Conservation (phyloP, 2,888 invertebrate species). For the Gandaritis pyraliata region DNA sequence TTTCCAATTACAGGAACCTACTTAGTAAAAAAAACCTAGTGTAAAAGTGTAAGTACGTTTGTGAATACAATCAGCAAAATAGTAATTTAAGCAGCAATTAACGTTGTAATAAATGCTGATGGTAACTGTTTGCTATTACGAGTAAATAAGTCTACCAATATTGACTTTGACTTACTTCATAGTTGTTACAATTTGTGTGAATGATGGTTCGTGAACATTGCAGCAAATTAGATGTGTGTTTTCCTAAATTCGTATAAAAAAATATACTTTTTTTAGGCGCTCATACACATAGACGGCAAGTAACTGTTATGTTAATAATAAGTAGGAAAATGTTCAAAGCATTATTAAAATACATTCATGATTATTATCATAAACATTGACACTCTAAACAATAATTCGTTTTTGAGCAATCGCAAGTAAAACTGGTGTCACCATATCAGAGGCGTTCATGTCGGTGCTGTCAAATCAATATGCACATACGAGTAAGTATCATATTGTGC, state of each 20-base stretch:
- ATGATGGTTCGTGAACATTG: constrained; percentile 29
- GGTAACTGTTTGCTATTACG: constrained; percentile 25
- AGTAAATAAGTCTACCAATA: constrained; percentile 33
- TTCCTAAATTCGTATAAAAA: constrained; percentile 27
- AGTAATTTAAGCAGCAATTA: constrained; percentile 17
- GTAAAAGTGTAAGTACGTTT: constrained; percentile 11
- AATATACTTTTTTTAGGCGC: constrained; percentile 48
- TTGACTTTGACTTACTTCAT: constrained; percentile 38
- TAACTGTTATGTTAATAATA: constrained; percentile 43
- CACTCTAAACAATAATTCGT: constrained; percentile 47
- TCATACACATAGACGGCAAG: constrained; percentile 56
- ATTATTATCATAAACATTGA: constrained; percentile 47
- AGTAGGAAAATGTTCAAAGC: constrained; percentile 49
- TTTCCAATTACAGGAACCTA: constrained; percentile 4
- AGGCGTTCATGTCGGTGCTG: constrained; percentile 69
- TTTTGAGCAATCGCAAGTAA: constrained; percentile 48
- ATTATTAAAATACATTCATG: constrained; percentile 52
- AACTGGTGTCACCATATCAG: constrained; percentile 60
- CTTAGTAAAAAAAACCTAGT: not conserved
- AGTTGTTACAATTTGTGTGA: constrained; percentile 16
- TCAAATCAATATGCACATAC: constrained; percentile 70
- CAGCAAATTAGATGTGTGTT: constrained; percentile 26
- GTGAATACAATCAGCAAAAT: constrained; percentile 13
- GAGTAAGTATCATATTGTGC: too few species aligned
- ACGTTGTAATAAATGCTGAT: constrained; percentile 26